Percentiles rank a stretch among this genome's conserved stretches.
Conservation (phyloP, 2,113 vertebrate genomes). For the Mus spicilegus region DNA sequence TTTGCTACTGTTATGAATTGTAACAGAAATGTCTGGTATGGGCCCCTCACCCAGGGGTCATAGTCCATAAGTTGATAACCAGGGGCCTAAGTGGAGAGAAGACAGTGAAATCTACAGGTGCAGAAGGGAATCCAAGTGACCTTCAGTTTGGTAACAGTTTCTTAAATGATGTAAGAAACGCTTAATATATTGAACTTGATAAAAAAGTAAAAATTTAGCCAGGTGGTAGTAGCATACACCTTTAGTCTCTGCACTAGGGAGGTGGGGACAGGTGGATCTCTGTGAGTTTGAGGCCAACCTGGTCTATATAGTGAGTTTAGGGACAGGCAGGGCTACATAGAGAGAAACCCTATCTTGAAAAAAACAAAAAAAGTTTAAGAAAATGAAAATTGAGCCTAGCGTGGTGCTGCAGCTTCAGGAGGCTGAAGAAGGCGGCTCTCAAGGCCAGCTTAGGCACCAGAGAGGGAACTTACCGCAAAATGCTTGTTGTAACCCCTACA, state of each 20-base stretch:
- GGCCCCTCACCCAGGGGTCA: background rate
- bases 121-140: background rate
- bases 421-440: background rate
- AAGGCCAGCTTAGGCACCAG: background rate
- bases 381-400: background rate
- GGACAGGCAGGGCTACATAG: background rate
- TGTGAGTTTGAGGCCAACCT: background rate
- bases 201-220: background rate
- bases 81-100: background rate
- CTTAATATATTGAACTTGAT: background rate
- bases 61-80: background rate
- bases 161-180: background rate
- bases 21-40: background rate
- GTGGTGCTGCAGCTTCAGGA: background rate
- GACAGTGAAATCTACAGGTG: background rate
- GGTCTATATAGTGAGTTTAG: background rate
- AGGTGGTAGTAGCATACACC: background rate
- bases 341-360: background rate
- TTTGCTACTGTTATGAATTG: background rate
- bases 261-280: background rate
- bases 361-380: background rate
- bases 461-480: background rate
- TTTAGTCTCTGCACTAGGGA: background rate
- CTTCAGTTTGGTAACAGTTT: slow-evolving; percentile 25
- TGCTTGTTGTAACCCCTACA: too few species aligned